A percentile compares a stretch with the other conserved stretches of the same genome.
phyloP scores from a whole-genome alignment of 2,888 invertebrate species.

The Halictus quadricinctus region DNA sequence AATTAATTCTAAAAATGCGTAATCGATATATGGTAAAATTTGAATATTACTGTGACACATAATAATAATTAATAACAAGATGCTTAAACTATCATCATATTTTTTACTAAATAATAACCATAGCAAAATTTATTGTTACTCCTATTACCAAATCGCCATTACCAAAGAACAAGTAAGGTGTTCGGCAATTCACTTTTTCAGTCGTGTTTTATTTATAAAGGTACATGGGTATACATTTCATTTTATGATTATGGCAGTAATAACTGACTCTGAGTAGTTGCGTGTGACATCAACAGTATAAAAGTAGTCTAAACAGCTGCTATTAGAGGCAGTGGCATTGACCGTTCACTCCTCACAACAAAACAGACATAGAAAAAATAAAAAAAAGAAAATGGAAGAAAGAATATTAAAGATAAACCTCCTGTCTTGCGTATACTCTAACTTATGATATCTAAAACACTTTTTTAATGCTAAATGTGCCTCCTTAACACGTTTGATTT shows the following conservation, averaged over 20 bases:
- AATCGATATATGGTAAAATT: too few relatives aligned
- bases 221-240: slow-evolving; percentile 79
- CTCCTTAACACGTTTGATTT: slow-evolving; percentile 65
- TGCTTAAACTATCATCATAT: too few relatives aligned
- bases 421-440: slow-evolving; percentile 53
- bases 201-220: slow-evolving; percentile 80
- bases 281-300: slow-evolving; percentile 79
- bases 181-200: slow-evolving; percentile 44
- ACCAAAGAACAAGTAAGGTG: neutral
- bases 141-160: too few relatives aligned
- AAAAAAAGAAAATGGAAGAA: slow-evolving; percentile 37
- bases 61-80: too few relatives aligned
- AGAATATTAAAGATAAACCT: slow-evolving; percentile 41
- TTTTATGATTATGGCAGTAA: slow-evolving; percentile 80
- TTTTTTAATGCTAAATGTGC: slow-evolving; percentile 65
- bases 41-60: too few relatives aligned
- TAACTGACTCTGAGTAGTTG: slow-evolving; percentile 78
- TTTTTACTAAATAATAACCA: too few relatives aligned
- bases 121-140: too few relatives aligned
- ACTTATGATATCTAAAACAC: slow-evolving; percentile 55
- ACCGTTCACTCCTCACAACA: slow-evolving; percentile 68
- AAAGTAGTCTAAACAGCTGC: slow-evolving; percentile 77
- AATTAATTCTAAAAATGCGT: neutral
- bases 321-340: slow-evolving; percentile 72
- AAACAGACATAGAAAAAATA: slow-evolving; percentile 44